phyloP scores from a whole-genome alignment of 2,797 vertebrate genomes.

The Lepilemur septentrionalis region DNA sequence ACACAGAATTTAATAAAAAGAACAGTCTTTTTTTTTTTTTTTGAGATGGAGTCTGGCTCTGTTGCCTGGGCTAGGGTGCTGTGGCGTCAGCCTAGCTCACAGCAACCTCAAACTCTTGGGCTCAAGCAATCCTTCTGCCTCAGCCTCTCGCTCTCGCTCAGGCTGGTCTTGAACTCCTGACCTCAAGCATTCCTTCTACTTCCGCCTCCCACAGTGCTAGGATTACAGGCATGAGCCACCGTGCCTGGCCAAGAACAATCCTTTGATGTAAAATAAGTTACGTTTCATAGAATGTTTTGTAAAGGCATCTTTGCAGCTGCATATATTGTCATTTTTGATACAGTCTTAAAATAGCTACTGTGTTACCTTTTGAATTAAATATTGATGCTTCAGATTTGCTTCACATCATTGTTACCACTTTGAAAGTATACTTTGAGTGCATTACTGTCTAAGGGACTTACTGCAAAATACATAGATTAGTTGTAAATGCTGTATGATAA shows the following conservation, averaged over 20 bases:
- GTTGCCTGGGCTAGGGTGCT: no score
- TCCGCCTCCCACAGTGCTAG: no score
- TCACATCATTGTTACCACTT: background rate
- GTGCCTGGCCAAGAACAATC: background rate
- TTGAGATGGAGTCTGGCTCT: no score
- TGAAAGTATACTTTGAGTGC: background rate
- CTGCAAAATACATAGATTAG: background rate
- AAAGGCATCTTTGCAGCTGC: background rate
- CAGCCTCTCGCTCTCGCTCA: no score
- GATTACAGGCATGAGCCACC: no score
- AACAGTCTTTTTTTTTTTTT: background rate
- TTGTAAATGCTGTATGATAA: background rate
- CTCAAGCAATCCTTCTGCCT: no score
- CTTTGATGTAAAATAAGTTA: background rate
- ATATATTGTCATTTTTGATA: background rate
- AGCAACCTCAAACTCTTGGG: no score
- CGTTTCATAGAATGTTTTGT: background rate
- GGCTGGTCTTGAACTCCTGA: no score
- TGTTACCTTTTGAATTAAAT: conserved; percentile 6
- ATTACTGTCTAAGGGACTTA: background rate
- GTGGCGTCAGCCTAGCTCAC: no score
- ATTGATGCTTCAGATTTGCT: background rate
- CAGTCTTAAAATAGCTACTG: background rate
- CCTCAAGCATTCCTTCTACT: no score
- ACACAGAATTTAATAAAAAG: background rate